phyloP scores from a whole-genome alignment of 2,888 invertebrate genomes.

The Amphipyra tragopoginis region DNA sequence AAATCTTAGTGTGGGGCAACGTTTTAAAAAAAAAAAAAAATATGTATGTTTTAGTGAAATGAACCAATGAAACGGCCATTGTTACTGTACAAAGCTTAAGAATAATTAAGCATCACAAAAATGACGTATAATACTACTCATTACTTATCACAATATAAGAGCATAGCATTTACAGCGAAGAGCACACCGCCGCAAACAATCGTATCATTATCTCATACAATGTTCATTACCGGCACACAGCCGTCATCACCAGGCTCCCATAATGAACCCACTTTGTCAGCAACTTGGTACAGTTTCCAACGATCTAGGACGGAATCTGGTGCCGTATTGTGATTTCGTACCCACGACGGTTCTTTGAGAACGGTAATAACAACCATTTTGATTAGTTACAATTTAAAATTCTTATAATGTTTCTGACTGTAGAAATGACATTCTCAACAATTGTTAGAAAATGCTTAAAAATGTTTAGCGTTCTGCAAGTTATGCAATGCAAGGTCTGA shows the following conservation, averaged over 20 bases:
- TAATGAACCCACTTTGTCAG: conserved; percentile 65
- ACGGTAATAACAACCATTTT: conserved; percentile 34
- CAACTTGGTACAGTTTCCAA: conserved; percentile 65
- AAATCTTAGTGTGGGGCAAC: no score
- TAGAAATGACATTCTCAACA: neutral
- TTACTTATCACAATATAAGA: conserved; percentile 24
- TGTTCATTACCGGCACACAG: conserved; percentile 12
- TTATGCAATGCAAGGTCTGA: no score
- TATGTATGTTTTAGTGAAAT: conserved; percentile 9
- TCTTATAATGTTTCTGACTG: neutral
- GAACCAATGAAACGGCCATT: conserved; percentile 10
- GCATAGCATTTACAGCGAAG: conserved; percentile 18
- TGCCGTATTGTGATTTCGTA: conserved; percentile 62
- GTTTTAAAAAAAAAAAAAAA: no score
- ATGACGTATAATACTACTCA: conserved; percentile 16
- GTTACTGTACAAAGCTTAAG: conserved; percentile 11
- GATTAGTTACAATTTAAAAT: conserved; percentile 22
- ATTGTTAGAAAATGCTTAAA: neutral
- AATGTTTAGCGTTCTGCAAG: neutral
- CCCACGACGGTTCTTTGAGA: conserved; percentile 54
- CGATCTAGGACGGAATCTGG: conserved; percentile 65
- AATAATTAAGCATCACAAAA: conserved; percentile 28
- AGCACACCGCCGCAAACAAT: conserved; percentile 34
- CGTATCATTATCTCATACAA: conserved; percentile 46
- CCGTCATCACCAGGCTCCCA: conserved; percentile 56